phyloP scores from a whole-genome alignment of 23 tunicate species.

The Oikopleura albicans region DNA sequence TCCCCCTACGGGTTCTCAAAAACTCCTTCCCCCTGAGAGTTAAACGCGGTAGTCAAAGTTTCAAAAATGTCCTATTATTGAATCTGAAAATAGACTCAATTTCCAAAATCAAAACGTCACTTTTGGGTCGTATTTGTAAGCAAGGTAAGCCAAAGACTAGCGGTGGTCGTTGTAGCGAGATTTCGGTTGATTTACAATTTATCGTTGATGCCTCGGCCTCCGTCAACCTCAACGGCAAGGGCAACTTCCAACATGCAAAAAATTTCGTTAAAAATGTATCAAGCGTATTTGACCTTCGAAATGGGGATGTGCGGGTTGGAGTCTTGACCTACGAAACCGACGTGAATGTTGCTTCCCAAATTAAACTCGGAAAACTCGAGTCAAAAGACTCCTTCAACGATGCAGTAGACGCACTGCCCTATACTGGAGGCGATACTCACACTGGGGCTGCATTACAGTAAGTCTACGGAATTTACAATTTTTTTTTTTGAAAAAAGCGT shows the following conservation, averaged over 20 bases:
- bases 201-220: not conserved
- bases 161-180: not conserved
- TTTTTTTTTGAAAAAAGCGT: not conserved
- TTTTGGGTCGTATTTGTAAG: not conserved
- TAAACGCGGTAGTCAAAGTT: no score
- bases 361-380: not conserved
- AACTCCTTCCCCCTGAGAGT: no score
- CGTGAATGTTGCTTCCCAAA: not conserved
- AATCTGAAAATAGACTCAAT: no score
- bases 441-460: slow-evolving; percentile 36
- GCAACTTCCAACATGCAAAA: not conserved
- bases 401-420: not conserved
- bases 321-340: not conserved
- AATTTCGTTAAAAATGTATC: not conserved
- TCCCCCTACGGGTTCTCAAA: no score
- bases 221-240: not conserved
- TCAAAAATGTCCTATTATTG: no score
- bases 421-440: slow-evolving; percentile 46
- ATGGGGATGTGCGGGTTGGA: not conserved
- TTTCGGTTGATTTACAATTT: slow-evolving; percentile 5
- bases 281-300: not conserved
- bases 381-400: not conserved
- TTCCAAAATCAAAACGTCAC: not conserved
- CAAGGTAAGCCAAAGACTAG: not conserved
- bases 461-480: not conserved